Evolutionary conservation across 2,797 vertebrate genomes (phyloP), one percentile per base, ranked within the genome.

Genomic region (Pseudochaenichthys georgianus): DNA sequence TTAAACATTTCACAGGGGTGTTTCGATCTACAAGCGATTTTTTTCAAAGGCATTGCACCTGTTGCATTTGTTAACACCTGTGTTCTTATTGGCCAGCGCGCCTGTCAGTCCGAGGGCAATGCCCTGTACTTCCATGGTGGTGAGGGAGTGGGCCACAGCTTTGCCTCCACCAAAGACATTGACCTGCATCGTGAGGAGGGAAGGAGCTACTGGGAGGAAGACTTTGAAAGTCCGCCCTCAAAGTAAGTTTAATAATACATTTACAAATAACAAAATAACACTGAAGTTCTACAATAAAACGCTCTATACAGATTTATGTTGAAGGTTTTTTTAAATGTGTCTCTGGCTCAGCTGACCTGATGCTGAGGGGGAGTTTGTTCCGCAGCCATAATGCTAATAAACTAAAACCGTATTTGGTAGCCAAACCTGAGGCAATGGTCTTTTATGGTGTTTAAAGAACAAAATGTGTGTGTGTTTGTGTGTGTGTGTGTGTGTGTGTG

Each of bases 91-190:
- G 82, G 75, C 73, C 92, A 99, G 98, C 98, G 99, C 78, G 98
- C 97, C 93, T 99, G 98, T 91, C 98, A 99, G 83, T 99, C 98
- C 0, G 98, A 99, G 63, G 98, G 97, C 46, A 99, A 98, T 67
- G 90, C 97, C 75, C 94, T 99, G 92, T 99, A 98, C 93, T 99
- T 99, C 92, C 97, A 99, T 0, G 97, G 97, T 7, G 96, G 95
- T 11, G 96, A 99, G 78, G 96, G 94, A 77, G 94, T 93, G 0
- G 96, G 96, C 79, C 95, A 97, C 90, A 98, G 96, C 89, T 99
- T 99, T 3, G 96, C 97, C 74, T 95, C 97, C 73, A 98, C 97
- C 41, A 95, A 96, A 62, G 98, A 99, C 3, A 91, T 99, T 55
- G 98, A 99, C 88, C 95, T 99, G 54, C 97, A 97, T 87, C 93